Evolutionary conservation across 2,888 invertebrate species (phyloP).

Genomic region (Limnephilus auricula): DNA sequence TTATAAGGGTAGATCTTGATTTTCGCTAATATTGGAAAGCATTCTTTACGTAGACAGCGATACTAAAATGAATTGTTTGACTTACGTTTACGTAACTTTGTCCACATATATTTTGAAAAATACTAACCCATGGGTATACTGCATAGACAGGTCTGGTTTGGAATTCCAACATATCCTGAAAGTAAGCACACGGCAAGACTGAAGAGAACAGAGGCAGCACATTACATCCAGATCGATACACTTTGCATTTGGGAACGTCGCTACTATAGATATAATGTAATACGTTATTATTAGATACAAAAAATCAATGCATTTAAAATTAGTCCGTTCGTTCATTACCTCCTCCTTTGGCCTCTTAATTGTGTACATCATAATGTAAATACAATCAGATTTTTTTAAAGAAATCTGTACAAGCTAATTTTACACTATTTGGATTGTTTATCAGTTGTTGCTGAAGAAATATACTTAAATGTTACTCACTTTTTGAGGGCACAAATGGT

Average conservation of each 20-base stretch:
- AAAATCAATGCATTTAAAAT: not conserved
- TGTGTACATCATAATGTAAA: not conserved
- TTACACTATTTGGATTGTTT: not conserved
- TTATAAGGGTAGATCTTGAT: not conserved
- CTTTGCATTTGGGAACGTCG: not conserved
- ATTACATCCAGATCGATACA: not conserved
- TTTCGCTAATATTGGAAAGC: not conserved
- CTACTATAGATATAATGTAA: not conserved
- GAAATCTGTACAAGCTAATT: not conserved
- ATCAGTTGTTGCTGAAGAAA: not conserved
- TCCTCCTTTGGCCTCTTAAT: not conserved
- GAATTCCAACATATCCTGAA: constrained; percentile 47
- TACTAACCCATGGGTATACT: constrained; percentile 44
- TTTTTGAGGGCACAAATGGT: not conserved
- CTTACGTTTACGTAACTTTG: not conserved
- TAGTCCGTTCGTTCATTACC: not conserved
- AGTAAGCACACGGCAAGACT: not conserved
- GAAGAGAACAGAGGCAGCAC: not conserved
- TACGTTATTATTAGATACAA: not conserved
- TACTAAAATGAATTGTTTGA: not conserved
- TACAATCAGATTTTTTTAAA: no score
- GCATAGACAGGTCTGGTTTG: constrained; percentile 38
- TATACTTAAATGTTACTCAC: not conserved
- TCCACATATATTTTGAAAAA: not conserved
- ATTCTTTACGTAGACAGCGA: not conserved